Base-by-base conservation (phyloP, 2,113 vertebrate species). In the Cochlearius cochlearius region DNA sequence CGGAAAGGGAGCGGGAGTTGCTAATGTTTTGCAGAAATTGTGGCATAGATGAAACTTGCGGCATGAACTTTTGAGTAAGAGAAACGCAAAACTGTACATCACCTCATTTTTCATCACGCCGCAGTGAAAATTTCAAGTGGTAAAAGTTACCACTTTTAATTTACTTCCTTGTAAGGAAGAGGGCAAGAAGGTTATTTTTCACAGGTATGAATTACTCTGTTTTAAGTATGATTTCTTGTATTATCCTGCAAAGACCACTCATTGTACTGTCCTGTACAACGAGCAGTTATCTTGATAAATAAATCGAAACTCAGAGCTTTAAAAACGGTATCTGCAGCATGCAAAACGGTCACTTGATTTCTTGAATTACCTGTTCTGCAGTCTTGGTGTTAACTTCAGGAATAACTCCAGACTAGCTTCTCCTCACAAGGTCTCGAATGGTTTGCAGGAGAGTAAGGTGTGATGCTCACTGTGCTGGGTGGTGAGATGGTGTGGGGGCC, bases 391-490 rank as follows among this genome's bases (percentile, higher is more conserved):
- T 76, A 45, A 19, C 55, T 76, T 36, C 43, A 59, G 67, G 22
- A 43, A 10, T 29, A 36, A 20, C 41, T 66, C 53, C 52, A 76
- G 76, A 6, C 36, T 41, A 22, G 25, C 34, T 41, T 7, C 71
- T 85, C 39, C 45, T 71, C 3, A 0, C 64, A 13, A 21, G 29
- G 27, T 23, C 56, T 58, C 3, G 2, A 30, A 25, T 29, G 26
- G 36, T 79, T 71, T 29, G 25, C 41, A 25, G 67, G 22, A 43
- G 27, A 21, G 45, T 12, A 18, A 19, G 60, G 9, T 0, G 4
- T 12, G 83, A 34, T 30, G 8, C 4, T 0, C 3, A 1, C n/a
- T 3, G 14, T 45, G 63, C 68, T 0, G 0, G 67, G 41, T 0
- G 1, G 2, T 4, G 38, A 63, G 41, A 15, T 49, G 58, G 2